Conservation (phyloP, 2,113 vertebrate species). For the Psilopsiagon aymara region DNA sequence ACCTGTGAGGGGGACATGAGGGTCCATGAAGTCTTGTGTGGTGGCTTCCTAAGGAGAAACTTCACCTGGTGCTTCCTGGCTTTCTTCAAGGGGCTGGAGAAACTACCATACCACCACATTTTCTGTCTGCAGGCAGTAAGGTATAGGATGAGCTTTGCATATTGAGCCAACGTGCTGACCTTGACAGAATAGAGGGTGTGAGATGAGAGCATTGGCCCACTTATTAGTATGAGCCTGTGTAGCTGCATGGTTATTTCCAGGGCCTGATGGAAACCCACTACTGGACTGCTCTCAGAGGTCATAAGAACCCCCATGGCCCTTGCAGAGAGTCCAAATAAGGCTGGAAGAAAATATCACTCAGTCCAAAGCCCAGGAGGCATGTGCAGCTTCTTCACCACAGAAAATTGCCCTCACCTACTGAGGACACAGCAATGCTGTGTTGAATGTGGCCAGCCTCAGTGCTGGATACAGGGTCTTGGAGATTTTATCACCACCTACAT, state of each 20-base stretch:
- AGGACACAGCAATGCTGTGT: background rate
- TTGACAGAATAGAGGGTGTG: background rate
- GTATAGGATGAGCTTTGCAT: background rate
- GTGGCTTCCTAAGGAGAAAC: background rate
- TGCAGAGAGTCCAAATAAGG: background rate
- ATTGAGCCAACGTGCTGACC: background rate
- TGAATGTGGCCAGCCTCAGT: background rate
- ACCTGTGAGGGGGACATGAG: background rate
- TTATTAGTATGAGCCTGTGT: background rate
- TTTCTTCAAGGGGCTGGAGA: background rate
- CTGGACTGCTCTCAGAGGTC: background rate
- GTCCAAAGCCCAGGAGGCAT: background rate
- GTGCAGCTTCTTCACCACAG: background rate
- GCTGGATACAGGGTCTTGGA: background rate
- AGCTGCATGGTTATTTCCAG: background rate
- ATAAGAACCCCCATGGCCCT: accelerated
- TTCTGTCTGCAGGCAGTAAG: background rate
- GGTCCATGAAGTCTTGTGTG: background rate
- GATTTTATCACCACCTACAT: background rate
- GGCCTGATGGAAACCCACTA: background rate
- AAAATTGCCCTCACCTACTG: background rate
- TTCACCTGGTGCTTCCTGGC: background rate
- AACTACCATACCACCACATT: background rate
- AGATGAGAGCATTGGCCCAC: background rate
- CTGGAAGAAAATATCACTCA: background rate